phyloP scores from a whole-genome alignment of 2,888 invertebrate genomes.

The Patella depressa region DNA sequence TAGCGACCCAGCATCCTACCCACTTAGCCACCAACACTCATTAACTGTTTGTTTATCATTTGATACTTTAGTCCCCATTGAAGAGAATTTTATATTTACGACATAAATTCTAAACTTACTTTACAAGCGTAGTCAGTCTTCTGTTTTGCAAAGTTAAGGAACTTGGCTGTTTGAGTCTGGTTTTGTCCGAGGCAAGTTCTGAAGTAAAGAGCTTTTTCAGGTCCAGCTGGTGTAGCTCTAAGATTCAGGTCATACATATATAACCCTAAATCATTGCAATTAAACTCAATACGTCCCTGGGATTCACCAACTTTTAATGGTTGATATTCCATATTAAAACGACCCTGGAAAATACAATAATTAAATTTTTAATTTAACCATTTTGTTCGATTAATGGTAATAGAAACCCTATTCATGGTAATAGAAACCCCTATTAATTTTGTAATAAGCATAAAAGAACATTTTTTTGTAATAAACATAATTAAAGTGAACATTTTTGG shows the following conservation, averaged over 20 bases:
- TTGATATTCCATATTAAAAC: constrained; percentile 69
- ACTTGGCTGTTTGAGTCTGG: constrained; percentile 65
- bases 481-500: no score
- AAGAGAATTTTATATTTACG: no score
- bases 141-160: constrained; percentile 71
- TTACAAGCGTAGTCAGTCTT: constrained; percentile 71
- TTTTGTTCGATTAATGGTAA: no score
- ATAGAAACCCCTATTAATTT: no score
- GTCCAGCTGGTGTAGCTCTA: constrained; percentile 66
- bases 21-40: no score
- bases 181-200: constrained; percentile 66
- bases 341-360: constrained; percentile 54
- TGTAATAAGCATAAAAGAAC: no score
- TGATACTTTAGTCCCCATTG: no score
- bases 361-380: no score
- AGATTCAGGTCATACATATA: constrained; percentile 70
- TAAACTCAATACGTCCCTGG: constrained; percentile 67
- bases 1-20: no score
- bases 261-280: constrained; percentile 67
- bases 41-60: no score
- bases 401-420: no score
- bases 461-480: no score
- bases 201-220: constrained; percentile 69
- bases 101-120: constrained; percentile 45
- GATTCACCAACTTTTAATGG: constrained; percentile 69